phyloP scores from a whole-genome alignment of 2,888 invertebrate species.

The Anthophora plumipes region DNA sequence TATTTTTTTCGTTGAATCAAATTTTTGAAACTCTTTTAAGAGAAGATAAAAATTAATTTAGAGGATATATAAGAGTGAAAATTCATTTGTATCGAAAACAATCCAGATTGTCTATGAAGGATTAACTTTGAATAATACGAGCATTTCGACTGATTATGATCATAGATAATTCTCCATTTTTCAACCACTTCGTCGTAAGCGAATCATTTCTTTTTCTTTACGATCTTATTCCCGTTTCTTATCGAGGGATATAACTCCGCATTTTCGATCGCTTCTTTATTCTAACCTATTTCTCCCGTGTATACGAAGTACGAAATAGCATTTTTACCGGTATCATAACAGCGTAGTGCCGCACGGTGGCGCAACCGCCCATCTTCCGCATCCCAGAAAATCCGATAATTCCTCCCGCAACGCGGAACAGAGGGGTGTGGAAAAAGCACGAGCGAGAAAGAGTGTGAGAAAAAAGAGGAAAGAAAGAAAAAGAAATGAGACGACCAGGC shows the following conservation, averaged over 20 bases:
- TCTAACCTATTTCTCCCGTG: not conserved
- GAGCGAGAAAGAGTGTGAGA: constrained; percentile 41
- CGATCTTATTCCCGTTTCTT: not conserved
- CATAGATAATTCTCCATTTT: too few species aligned
- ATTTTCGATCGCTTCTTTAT: not conserved
- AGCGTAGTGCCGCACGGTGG: constrained; percentile 28
- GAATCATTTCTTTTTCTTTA: not conserved
- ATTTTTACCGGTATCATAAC: constrained; percentile 58
- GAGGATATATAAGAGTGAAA: too few species aligned
- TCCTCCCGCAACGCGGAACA: constrained; percentile 59
- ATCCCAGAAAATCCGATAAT: constrained; percentile 73
- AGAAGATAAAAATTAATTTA: too few species aligned
- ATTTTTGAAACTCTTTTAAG: too few species aligned
- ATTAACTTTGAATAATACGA: not conserved
- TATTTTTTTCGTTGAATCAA: too few species aligned
- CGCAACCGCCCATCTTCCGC: constrained; percentile 56
- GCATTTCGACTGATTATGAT: not conserved
- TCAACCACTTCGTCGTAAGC: not conserved
- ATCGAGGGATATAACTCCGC: not conserved
- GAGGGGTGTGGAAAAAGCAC: constrained; percentile 25
- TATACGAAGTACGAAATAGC: constrained; percentile 23
- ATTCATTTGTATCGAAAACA: too few species aligned
- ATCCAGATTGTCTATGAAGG: too few species aligned
- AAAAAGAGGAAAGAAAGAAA: constrained; percentile 41
- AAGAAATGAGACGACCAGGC: constrained; percentile 39